Evolutionary conservation across 2,113 vertebrate genomes (phyloP).

Genomic region (Meles meles): DNA sequence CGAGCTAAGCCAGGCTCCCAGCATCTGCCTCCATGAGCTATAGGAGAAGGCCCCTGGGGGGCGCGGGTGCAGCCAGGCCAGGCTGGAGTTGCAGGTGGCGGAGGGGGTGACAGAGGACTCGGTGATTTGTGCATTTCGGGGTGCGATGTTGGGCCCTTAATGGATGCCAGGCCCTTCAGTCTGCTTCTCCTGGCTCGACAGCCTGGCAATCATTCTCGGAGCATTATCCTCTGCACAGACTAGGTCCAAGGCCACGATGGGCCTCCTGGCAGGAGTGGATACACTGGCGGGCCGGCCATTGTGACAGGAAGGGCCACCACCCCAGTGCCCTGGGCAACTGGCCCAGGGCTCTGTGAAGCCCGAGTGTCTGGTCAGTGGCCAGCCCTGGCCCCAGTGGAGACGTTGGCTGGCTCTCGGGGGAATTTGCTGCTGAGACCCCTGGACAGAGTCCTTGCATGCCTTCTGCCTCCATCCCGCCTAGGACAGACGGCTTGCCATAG

Average conservation of each 20-base stretch:
- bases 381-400: rapidly evolving
- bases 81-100: neutral
- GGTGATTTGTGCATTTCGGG: neutral
- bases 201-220: rapidly evolving
- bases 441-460: rapidly evolving
- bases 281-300: rapidly evolving
- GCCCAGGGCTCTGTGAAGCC: neutral
- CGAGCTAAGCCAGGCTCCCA: neutral
- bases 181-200: neutral
- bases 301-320: neutral
- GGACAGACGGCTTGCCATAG: neutral
- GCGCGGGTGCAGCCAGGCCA: neutral
- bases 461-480: neutral
- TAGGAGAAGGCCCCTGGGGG: neutral
- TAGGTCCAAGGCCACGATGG: rapidly evolving
- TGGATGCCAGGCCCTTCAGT: neutral
- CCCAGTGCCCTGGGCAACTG: neutral
- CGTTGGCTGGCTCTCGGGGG: neutral
- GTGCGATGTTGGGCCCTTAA: neutral
- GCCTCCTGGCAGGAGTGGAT: neutral
- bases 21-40: neutral
- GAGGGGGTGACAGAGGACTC: neutral
- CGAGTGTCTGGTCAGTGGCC: neutral
- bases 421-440: neutral
- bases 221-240: rapidly evolving